phyloP scores from a whole-genome alignment of 1,140 invertebrate genomes.

The Luehdorfia chinensis region DNA sequence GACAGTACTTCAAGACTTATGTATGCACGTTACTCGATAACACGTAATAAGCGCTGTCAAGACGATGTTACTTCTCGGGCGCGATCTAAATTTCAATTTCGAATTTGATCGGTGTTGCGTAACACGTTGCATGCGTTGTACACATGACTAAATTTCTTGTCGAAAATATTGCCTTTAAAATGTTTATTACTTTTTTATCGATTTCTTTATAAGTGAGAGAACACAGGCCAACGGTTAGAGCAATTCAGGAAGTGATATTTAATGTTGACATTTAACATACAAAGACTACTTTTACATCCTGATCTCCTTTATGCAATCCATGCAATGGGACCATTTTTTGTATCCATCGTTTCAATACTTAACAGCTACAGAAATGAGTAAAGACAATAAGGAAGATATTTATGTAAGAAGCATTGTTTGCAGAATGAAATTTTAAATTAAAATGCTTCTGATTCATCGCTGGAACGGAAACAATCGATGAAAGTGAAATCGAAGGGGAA shows the following conservation, averaged over 20 bases:
- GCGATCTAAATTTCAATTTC: slow-evolving; percentile 11
- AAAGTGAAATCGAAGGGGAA: background rate
- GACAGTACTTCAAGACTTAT: too few species aligned
- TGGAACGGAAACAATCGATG: background rate
- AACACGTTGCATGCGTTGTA: background rate
- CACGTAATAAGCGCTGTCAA: slow-evolving; percentile 15
- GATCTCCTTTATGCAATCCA: too few species aligned
- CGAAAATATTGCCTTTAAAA: too few species aligned
- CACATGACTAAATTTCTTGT: background rate
- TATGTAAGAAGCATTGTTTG: background rate
- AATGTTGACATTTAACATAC: too few species aligned
- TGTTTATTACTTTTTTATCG: too few species aligned
- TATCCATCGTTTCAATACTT: too few species aligned
- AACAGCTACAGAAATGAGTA: too few species aligned
- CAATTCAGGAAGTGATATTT: too few species aligned
- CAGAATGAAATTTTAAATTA: background rate
- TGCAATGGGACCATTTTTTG: too few species aligned
- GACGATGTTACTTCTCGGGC: slow-evolving; percentile 13
- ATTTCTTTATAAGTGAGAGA: too few species aligned
- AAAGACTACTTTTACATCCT: too few species aligned
- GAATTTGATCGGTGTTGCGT: slow-evolving; percentile 2
- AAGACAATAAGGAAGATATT: background rate
- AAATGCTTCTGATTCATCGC: slow-evolving; percentile 1
- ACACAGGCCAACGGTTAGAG: too few species aligned
- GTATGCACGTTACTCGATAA: background rate